Conservation (phyloP, 2,888 invertebrate genomes). For the Acanthosepion esculentum region DNA sequence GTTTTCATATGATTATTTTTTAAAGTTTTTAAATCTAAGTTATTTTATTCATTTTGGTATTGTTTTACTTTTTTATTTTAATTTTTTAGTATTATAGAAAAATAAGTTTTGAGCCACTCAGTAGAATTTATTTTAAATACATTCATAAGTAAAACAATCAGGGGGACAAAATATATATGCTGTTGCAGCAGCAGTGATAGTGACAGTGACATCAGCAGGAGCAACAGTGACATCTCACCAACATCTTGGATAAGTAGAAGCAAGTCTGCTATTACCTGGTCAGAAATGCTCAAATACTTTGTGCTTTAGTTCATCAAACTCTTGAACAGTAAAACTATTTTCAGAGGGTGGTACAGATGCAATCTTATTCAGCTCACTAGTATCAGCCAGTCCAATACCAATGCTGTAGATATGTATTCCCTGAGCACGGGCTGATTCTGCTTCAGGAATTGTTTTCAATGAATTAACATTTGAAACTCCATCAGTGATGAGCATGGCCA, state of each 20-base stretch:
- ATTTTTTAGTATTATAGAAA: neutral
- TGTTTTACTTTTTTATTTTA: no score
- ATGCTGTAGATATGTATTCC: conserved; percentile 64
- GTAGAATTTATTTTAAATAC: neutral
- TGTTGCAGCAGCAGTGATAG: neutral
- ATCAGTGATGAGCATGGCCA: conserved; percentile 70
- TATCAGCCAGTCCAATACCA: conserved; percentile 63
- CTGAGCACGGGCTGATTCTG: conserved; percentile 58
- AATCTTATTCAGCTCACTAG: conserved; percentile 66
- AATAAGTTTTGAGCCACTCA: neutral
- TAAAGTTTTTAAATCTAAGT: no score
- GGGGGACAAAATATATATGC: neutral
- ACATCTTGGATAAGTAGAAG: neutral
- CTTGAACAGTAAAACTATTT: conserved; percentile 62
- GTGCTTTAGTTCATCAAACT: conserved; percentile 61
- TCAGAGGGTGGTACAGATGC: conserved; percentile 61
- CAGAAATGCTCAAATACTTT: conserved; percentile 52
- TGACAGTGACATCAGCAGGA: neutral
- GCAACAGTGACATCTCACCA: neutral
- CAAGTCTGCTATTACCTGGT: conserved; percentile 35
- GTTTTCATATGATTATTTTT: no score
- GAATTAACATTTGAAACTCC: conserved; percentile 72
- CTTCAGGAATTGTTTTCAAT: conserved; percentile 62
- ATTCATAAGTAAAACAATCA: neutral
- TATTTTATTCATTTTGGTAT: no score